Evolutionary conservation across 2,797 vertebrate genomes (phyloP).

Genomic region (Champsocephalus gunnari): DNA sequence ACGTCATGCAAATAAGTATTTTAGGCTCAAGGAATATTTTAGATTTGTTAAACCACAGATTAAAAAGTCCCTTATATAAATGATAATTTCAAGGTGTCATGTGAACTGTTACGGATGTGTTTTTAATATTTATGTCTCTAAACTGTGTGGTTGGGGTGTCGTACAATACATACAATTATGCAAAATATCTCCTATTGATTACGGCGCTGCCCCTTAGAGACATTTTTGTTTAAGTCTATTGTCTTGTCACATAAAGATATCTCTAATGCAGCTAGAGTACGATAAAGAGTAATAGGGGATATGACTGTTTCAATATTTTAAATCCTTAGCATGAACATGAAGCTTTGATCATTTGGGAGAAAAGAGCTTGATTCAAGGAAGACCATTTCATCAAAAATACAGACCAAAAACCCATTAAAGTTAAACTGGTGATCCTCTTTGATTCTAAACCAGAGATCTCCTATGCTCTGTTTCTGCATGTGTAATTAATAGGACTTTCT

Average conservation of each 20-base stretch:
- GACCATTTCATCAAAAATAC: constrained; percentile 12
- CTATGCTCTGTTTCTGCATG: constrained; percentile 10
- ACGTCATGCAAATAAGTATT: neutral
- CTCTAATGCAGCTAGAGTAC: neutral
- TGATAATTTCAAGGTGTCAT: neutral
- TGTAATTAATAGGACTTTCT: constrained; percentile 32
- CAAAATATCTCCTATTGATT: too few relatives aligned
- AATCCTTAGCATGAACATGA: constrained; percentile 12
- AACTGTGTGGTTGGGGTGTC: too few relatives aligned
- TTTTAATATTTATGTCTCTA: neutral
- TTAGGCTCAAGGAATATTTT: neutral
- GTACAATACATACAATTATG: too few relatives aligned
- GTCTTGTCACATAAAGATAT: neutral
- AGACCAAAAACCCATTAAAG: constrained; percentile 25
- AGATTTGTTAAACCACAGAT: neutral
- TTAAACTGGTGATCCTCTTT: constrained; percentile 13
- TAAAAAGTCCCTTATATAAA: neutral
- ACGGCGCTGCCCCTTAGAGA: too few relatives aligned
- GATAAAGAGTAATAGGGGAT: constrained; percentile 9
- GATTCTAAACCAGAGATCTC: constrained; percentile 2
- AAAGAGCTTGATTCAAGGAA: constrained; percentile 9
- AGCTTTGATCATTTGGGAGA: constrained; percentile 47
- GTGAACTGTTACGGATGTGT: neutral
- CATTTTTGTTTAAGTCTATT: too few relatives aligned
- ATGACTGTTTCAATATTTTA: constrained; percentile 15